Conservation (phyloP, 2,888 invertebrate genomes). For the Tuta absoluta region DNA sequence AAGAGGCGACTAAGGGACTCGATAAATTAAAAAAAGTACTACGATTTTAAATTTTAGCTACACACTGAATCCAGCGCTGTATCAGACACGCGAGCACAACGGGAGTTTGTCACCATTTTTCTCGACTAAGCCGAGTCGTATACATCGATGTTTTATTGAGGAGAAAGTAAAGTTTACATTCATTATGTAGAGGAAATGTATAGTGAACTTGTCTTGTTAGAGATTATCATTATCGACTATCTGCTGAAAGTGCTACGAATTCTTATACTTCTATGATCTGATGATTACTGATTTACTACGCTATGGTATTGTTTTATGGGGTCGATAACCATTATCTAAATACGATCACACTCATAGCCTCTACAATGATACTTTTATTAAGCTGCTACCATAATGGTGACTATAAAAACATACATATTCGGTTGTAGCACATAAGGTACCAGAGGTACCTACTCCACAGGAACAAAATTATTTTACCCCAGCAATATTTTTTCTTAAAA, state of each 20-base stretch:
- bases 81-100: conserved; percentile 5
- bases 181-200: neutral
- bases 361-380: too few species aligned
- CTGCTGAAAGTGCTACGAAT: conserved; percentile 6
- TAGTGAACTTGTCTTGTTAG: neutral
- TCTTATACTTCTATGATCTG: neutral
- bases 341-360: too few species aligned
- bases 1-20: too few species aligned
- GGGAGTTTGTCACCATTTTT: conserved; percentile 17
- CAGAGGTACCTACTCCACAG: too few species aligned
- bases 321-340: too few species aligned
- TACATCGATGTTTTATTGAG: neutral
- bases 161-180: neutral
- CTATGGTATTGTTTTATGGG: neutral
- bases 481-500: too few species aligned
- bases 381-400: too few species aligned
- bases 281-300: neutral
- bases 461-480: too few species aligned
- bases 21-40: too few species aligned
- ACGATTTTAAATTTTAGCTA: too few species aligned
- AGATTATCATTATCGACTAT: neutral
- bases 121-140: neutral
- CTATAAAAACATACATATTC: too few species aligned
- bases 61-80: neutral
- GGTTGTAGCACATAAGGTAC: too few species aligned